Base-by-base conservation (phyloP, 2,797 vertebrate species). In the Cirrhinus mrigala region DNA sequence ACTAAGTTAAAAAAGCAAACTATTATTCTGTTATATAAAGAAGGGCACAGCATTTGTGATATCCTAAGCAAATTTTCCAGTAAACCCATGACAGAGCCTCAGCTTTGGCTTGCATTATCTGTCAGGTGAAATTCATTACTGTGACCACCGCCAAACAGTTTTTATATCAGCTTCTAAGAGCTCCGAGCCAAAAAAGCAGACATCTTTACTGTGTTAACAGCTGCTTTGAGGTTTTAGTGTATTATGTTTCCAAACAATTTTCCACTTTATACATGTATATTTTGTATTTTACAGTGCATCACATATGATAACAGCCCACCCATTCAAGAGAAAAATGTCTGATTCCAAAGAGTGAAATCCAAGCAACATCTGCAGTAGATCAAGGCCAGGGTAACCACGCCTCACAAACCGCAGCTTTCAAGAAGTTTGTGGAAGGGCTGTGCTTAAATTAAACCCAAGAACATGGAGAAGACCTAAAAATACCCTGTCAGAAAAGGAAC, bases 381-480 rank as follows among this genome's bases (percentile, higher is more conserved):
- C 90, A 93, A 88, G 77, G 66, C 73, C 79, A 88, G 77, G 75
- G 44, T 54, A 79, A 87, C 84, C 82, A 88, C 85, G 44, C 77
- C 84, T 83, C 70, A 82, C 83, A 90, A 91, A 92, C 85, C 89
- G 77, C 64, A 84, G 88, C 91, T 88, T 81, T 87, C 79, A 84
- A 73, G 70, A 87, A 90, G 91, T 93, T 89, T 93, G 92, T 91
- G 88, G 87, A 90, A 81, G 83, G 79, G 88, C 78, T 91, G 89
- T 79, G 86, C 92, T 90, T 94, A 91, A 93, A 93, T 93, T 93
- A 92, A 94, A 92, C 89, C 86, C 91, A 91, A 90, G 12, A 14
- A 86, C 89, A 90, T 86, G 83, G 85, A 91, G 86, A 82, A 52
- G 79, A 56, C 88, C 91, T 92, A 89, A 92, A 93, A 93, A 94